Evolutionary conservation across 2,113 vertebrate genomes (phyloP).

Genomic region (Paracyprichromis sp.): DNA sequence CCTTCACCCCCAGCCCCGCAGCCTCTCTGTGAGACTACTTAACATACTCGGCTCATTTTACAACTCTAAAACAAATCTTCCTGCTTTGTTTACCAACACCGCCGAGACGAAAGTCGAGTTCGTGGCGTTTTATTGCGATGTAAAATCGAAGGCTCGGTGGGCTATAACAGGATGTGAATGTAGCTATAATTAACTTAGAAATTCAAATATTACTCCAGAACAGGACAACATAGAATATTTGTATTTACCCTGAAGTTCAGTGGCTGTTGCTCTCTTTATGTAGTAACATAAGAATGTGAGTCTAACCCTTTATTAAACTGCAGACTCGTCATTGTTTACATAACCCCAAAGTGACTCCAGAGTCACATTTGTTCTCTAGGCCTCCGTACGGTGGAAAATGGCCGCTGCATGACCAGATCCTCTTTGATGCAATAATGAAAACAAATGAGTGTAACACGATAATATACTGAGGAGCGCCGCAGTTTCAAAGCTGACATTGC

Average conservation of each 20-base stretch:
- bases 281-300: slow-evolving; percentile 67
- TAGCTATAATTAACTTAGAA: background rate
- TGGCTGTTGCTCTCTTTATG: slow-evolving; percentile 54
- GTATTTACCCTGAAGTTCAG: slow-evolving; percentile 29
- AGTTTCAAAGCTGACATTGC: slow-evolving; percentile 50
- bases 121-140: background rate
- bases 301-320: slow-evolving; percentile 68
- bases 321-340: slow-evolving; percentile 62
- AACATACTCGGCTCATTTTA: slow-evolving; percentile 65
- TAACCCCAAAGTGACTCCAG: slow-evolving; percentile 67
- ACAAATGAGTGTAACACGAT: slow-evolving; percentile 73
- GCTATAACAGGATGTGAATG: background rate
- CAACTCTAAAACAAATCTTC: slow-evolving; percentile 51
- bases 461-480: slow-evolving; percentile 56
- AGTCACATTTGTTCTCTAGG: slow-evolving; percentile 67
- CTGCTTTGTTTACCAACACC: slow-evolving; percentile 41
- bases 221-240: background rate
- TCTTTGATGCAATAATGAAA: slow-evolving; percentile 74
- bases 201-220: background rate
- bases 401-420: slow-evolving; percentile 61
- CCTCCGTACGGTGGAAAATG: slow-evolving; percentile 59
- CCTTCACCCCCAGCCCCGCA: slow-evolving; percentile 59
- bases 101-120: background rate
- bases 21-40: slow-evolving; percentile 50
- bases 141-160: background rate